Base-by-base conservation (phyloP, 2,797 vertebrate species). In the Rhinichthys osculus region DNA sequence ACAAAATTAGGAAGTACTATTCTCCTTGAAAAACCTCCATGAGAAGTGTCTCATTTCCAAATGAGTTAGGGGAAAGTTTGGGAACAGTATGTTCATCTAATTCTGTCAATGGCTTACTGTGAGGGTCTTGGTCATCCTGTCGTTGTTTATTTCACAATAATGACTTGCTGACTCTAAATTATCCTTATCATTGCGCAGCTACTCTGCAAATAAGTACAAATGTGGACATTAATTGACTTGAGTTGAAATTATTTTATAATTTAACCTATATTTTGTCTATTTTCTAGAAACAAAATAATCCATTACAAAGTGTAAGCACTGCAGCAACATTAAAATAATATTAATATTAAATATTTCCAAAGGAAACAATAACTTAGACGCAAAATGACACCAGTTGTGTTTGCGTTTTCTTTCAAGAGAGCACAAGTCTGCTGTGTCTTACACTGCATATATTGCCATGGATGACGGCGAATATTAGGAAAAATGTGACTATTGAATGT, bases 1-100 rank as follows among this genome's bases (percentile, higher is more conserved):
- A 69, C 66, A 85, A 80, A 35, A 27, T 85, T 17, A 79, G 52
- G 82, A 84, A 52, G 62, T 16, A 35, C 19, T 57, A 27, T 54
- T 78, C 62, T 57, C 7, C 21, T 72, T 79, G 50, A 50, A 80
- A 80, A 38, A 33, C 2, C 3, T 57, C 76, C 66, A 85, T 78
- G 10, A 54, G 42, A 27, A 81, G 66, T 21, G 42, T 72, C 57
- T 19, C 27, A 38, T 62, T 62, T 84, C 40, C 66, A 57, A 30
- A 69, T 72, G 54, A 64, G 38, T 82, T 82, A 62, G 19, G 10
- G 38, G 4, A 72, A 82, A 17, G 33, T 33, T 73, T 62, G 19
- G 38, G 27, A 73, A 50, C 35, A 59, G 33, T 35, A n/a, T 50
- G 42, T 47, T 35, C 59, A 35, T 67, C 42, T 30, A 80, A 35